A percentile compares a stretch with the other conserved stretches of the same genome.
Evolutionary conservation across 2,888 invertebrate genomes (phyloP).

Genomic region (Dryadula phaetusa): DNA sequence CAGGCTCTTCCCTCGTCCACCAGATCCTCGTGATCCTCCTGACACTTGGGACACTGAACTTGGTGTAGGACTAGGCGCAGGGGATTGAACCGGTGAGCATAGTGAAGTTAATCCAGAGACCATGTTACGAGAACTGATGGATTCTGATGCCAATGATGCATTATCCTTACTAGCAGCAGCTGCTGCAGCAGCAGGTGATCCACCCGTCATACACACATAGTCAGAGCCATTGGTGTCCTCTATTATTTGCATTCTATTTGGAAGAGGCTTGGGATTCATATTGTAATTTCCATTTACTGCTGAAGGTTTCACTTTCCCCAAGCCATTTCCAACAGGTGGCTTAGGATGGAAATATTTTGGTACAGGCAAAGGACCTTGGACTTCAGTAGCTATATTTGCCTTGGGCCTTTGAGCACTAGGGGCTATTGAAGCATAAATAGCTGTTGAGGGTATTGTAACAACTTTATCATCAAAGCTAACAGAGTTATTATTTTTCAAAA

Average conservation of each 20-base stretch:
- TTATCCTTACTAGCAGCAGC: conserved; percentile 77
- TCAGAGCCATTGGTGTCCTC: conserved; percentile 91
- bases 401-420: conserved; percentile 82
- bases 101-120: conserved; percentile 72
- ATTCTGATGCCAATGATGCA: conserved; percentile 69
- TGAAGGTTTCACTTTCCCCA: conserved; percentile 68
- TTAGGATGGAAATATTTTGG: conserved; percentile 84
- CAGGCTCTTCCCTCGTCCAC: conserved; percentile 86
- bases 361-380: conserved; percentile 79
- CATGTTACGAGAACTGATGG: conserved; percentile 70
- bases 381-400: conserved; percentile 82
- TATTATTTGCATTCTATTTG: conserved; percentile 79
- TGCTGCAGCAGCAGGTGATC: conserved; percentile 78
- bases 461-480: conserved; percentile 75
- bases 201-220: conserved; percentile 94
- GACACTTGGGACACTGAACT: conserved; percentile 85
- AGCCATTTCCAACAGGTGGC: conserved; percentile 85
- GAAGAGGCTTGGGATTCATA: conserved; percentile 58
- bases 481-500: conserved; percentile 69
- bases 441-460: conserved; percentile 76
- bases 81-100: conserved; percentile 82
- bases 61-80: conserved; percentile 87
- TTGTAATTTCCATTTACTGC: conserved; percentile 66
- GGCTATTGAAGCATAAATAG: conserved; percentile 82
- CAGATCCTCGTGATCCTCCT: conserved; percentile 84